Percentiles rank a stretch among this genome's conserved stretches.
Evolutionary conservation across 2,888 invertebrate species (phyloP).

Genomic region (Drosophila testacea): DNA sequence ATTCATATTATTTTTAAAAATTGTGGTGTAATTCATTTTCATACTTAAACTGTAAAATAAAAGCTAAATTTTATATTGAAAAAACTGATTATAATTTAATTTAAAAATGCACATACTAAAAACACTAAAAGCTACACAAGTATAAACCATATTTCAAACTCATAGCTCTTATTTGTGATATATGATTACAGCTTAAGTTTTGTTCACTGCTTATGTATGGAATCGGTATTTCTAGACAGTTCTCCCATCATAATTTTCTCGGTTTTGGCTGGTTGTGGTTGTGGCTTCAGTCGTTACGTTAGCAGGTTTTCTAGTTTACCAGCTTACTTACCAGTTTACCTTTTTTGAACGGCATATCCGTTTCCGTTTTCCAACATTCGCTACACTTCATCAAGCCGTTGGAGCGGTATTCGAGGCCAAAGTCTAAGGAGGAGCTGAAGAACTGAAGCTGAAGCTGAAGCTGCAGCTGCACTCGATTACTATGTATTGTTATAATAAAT

Average conservation of each 20-base stretch:
- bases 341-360: slow-evolving; percentile 52
- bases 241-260: slow-evolving; percentile 38
- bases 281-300: neutral
- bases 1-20: no score
- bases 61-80: no score
- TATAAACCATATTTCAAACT: no score
- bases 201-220: neutral
- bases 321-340: slow-evolving; percentile 2
- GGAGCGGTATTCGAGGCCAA: neutral
- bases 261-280: neutral
- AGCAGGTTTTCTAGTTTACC: neutral
- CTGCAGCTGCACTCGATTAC: slow-evolving; percentile 54
- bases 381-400: slow-evolving; percentile 41
- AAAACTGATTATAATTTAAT: no score
- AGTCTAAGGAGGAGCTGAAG: slow-evolving; percentile 6
- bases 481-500: slow-evolving; percentile 72
- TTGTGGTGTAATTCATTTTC: no score
- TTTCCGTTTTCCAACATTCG: slow-evolving; percentile 47
- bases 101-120: no score
- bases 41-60: no score
- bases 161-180: no score
- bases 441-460: slow-evolving; percentile 18
- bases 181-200: neutral
- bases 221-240: slow-evolving; percentile 4
- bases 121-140: no score